Evolutionary conservation across 2,888 invertebrate genomes (phyloP), one percentile per base, ranked within the genome.

Genomic region (Matsumyia berberina): DNA sequence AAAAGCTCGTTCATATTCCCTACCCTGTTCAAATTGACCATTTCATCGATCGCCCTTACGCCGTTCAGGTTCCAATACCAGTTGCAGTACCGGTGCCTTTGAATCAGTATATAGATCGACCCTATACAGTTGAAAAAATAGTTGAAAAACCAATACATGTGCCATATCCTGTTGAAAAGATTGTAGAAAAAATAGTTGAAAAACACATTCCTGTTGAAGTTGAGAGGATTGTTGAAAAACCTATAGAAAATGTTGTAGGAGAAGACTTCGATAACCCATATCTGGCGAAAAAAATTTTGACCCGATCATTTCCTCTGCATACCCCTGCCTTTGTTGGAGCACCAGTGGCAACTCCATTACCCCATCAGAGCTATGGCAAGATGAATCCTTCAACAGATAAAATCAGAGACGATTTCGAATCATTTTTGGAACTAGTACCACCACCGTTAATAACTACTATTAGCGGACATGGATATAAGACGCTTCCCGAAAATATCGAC

Each of bases 141-240:
- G 91, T 93, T 0, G 93, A 93, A 76, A 93, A 93, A 79, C 93
- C 91, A 0, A 90, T 93, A 15, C 93, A 93, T 7, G 86, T 92
- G 1, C 92, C 92, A 0, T 90, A 94, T 74, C 90, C 91, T 0
- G 91, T 92, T 0, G 89, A 55, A 91, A 88, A 92, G 57, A 91
- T 93, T 0, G 92, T 94, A 0, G 94, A 94, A 78, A 94, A 93
- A 86, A 88, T 94, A 0, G 91, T 94, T 0, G 93, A 94, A 86
- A 93, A 93, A 81, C 92, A 90, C 9, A 90, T 91, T 5, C 91
- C 92, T 0, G 89, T 92, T 6, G 90, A 91, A 70, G 89, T 91
- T 2, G 90, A 92, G 12, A 88, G 93, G 69, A 92, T 95, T 35
- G 93, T 95, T 0, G 94, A 95, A 87, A 94, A 94, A 86, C 93